Evolutionary conservation across 2,113 vertebrate species (phyloP).

Genomic region (Sula dactylatra): DNA sequence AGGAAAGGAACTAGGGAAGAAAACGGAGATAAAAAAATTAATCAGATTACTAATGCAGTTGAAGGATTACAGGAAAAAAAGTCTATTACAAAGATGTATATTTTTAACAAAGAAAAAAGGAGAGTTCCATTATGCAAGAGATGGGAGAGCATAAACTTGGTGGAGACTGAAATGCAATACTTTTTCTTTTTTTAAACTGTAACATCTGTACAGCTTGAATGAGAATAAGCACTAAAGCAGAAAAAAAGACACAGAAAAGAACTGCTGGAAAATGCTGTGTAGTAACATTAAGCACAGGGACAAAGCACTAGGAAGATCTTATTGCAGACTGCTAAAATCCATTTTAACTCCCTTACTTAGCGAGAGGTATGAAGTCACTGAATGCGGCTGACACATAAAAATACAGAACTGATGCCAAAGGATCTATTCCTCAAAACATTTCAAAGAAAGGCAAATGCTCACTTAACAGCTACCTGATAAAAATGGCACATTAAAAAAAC

Average conservation of each 20-base stretch:
- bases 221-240: not conserved
- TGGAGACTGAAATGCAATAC: slow-evolving; percentile 6
- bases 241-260: not conserved
- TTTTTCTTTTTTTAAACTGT: not conserved
- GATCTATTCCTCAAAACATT: slow-evolving; percentile 21
- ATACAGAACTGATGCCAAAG: slow-evolving; percentile 9
- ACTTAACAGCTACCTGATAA: slow-evolving; percentile 20
- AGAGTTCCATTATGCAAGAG: not conserved
- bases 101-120: not conserved
- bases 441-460: slow-evolving; percentile 1
- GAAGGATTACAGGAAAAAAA: not conserved
- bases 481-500: not conserved
- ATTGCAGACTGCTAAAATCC: not conserved
- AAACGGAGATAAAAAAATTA: not conserved
- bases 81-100: not conserved
- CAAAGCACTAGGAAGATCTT: slow-evolving; percentile 7
- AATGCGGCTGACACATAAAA: slow-evolving; percentile 4
- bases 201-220: not conserved
- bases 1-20: not conserved
- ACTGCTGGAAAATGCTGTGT: not conserved
- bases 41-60: not conserved
- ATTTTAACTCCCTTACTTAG: slow-evolving; percentile 2
- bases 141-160: not conserved
- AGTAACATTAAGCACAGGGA: not conserved
- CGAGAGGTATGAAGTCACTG: not conserved